A percentile compares a stretch with the other conserved stretches of the same genome.
These are phyloP conservation scores for Lepus oiostolus DNA, from an alignment of 2,797 vertebrate species.

Conservation along the genomic window DNA sequence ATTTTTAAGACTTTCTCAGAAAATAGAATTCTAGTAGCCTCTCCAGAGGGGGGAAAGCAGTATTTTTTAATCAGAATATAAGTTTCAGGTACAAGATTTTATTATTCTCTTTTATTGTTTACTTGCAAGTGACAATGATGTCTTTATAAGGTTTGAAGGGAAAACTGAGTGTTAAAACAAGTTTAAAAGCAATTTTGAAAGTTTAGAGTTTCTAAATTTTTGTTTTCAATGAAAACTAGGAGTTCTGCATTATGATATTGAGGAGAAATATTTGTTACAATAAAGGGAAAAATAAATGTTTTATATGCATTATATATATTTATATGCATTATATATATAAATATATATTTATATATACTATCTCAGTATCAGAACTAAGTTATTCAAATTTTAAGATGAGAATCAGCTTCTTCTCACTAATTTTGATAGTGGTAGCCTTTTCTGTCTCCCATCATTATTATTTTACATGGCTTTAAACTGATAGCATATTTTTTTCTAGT, in stretches of 20 bases:
- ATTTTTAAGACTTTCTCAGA: conserved; percentile 73
- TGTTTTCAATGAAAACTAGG: conserved; percentile 4
- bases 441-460: conserved; percentile 26
- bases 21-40: conserved; percentile 53
- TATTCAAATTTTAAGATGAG: conserved; percentile 51
- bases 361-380: neutral
- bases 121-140: conserved; percentile 8
- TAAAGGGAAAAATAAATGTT: neutral
- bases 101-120: conserved; percentile 58
- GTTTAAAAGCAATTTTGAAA: conserved; percentile 48
- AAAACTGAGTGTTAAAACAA: conserved; percentile 50
- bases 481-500: conserved; percentile 3
- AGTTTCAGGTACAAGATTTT: conserved; percentile 41
- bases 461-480: conserved; percentile 61
- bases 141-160: neutral
- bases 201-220: neutral
- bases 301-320: neutral
- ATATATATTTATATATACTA: neutral
- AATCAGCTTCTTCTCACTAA: conserved; percentile 12
- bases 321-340: too few relatives aligned
- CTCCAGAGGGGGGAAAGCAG: neutral
- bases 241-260: neutral
- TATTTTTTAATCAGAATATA: conserved; percentile 55
- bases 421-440: neutral
- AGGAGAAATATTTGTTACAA: conserved; percentile 25